Evolutionary conservation across 2,797 vertebrate species (phyloP).

Genomic region (Rhinoraja longicauda): DNA sequence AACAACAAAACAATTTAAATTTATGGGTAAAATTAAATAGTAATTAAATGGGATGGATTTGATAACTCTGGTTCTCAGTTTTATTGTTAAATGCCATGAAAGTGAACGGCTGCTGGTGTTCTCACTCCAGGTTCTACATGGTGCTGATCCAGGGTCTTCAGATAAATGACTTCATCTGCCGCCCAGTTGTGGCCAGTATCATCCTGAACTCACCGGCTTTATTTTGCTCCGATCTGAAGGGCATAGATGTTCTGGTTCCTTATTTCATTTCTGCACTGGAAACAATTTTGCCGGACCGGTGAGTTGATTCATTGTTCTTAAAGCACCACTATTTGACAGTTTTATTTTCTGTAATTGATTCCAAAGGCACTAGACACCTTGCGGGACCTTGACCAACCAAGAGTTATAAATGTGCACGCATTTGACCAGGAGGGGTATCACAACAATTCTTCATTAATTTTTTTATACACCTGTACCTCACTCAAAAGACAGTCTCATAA

Average conservation of each 20-base stretch:
- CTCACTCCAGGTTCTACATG: slow-evolving; percentile 83
- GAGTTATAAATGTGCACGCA: background rate
- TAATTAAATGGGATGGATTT: background rate
- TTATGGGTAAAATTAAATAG: background rate
- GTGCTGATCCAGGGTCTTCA: slow-evolving; percentile 85
- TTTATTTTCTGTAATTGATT: background rate
- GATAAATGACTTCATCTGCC: slow-evolving; percentile 74
- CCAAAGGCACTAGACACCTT: background rate
- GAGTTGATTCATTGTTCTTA: slow-evolving; percentile 45
- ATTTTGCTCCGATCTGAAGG: slow-evolving; percentile 87
- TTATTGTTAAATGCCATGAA: background rate
- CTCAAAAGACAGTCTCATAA: background rate
- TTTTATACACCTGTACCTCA: background rate
- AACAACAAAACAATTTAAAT: background rate
- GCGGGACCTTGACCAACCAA: background rate
- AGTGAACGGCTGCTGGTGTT: slow-evolving; percentile 44
- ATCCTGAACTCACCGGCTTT: slow-evolving; percentile 82
- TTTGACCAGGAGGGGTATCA: background rate
- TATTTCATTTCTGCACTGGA: slow-evolving; percentile 83
- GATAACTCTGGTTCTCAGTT: background rate
- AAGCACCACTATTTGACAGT: background rate
- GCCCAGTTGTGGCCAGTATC: slow-evolving; percentile 81
- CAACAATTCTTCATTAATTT: background rate
- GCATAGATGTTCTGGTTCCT: slow-evolving; percentile 81
- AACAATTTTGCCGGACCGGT: slow-evolving; percentile 86